Conservation (phyloP, 2,113 vertebrate genomes). For the Siniperca chuatsi region DNA sequence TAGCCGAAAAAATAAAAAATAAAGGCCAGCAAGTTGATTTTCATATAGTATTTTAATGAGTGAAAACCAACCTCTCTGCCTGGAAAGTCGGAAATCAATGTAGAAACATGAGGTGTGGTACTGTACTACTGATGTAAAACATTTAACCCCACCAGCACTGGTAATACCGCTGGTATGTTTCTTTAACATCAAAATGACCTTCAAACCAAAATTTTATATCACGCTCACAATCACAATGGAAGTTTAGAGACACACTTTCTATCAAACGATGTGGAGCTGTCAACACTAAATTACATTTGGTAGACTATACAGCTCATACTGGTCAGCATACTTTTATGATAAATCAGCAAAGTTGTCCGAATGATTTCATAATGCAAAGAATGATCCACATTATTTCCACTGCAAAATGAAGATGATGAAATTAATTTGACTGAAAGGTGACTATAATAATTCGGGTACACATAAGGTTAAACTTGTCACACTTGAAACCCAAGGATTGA, state of each 20-base stretch:
- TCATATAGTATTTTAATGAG: constrained; percentile 5
- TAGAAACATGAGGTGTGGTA: constrained; percentile 9
- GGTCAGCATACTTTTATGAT: constrained; percentile 23
- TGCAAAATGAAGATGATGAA: constrained; percentile 41
- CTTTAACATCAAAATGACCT: constrained; percentile 2
- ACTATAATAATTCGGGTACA: constrained; percentile 55
- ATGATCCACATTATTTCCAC: constrained; percentile 32
- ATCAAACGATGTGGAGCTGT: not conserved
- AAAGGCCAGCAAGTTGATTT: constrained; percentile 5
- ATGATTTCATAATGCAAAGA: constrained; percentile 56
- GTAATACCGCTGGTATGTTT: not conserved
- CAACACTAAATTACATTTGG: constrained; percentile 1
- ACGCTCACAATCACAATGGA: constrained; percentile 7
- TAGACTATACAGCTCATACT: not conserved
- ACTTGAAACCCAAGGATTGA: constrained; percentile 46
- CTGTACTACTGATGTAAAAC: constrained; percentile 9
- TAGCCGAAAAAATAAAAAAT: constrained; percentile 13
- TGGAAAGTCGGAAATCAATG: constrained; percentile 19
- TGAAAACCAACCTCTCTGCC: constrained; percentile 24
- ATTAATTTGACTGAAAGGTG: constrained; percentile 55
- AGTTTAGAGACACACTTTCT: not conserved
- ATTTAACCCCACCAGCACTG: constrained; percentile 1
- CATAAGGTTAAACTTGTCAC: constrained; percentile 57
- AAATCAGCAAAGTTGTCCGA: constrained; percentile 47
- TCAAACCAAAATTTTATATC: not conserved